Base-by-base conservation (phyloP, 23 tunicate genomes). In the Trididemnum miniatum region DNA sequence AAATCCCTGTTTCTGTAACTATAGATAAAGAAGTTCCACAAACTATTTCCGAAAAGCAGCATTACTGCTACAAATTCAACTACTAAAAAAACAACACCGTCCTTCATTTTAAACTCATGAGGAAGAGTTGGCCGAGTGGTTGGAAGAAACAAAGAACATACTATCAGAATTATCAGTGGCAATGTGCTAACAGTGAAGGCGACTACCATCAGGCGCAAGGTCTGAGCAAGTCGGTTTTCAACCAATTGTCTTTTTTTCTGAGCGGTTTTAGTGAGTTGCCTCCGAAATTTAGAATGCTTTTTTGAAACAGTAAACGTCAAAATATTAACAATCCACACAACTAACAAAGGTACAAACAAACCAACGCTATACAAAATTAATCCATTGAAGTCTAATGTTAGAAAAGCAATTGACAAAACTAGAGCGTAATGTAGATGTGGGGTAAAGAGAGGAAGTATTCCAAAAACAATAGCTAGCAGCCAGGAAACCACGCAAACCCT, bases 11-110 rank as follows among this genome's bases (percentile, higher is more conserved):
- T 82, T 60, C 89, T 76, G n/a, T n/a, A 63, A 78, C 64, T 90
- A 75, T 90, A 90, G 35, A 90, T 85, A 65, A 90, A 65, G 34
- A 87, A 90, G 83, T 90, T 90, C 89, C 89, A 90, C 54, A 90
- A 36, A 51, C 96, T 85, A 81, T 90, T 90, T 34, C 86, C 57
- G 22, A 90, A 65, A 25, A 90, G 24, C 18, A 90, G 35, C 39
- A 90, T 30, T 0, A 51, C 76, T 0, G 86, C 85, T 27, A 74
- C 72, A 35, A 78, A 85, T 62, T 85, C 86, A 0, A 80, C 51
- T 1, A 74, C 32, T 12, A 67, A 3, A n/a, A 67, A 67, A 20
- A 67, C 9, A 32, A 30, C 38, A 3, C 38, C 75, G n/a, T 67
- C 15, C 7, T 67, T 67, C 32, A 12, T 7, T 12, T 33, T 31